Base-by-base conservation (phyloP, 2,113 vertebrate species). In the Tupaia chinensis region DNA sequence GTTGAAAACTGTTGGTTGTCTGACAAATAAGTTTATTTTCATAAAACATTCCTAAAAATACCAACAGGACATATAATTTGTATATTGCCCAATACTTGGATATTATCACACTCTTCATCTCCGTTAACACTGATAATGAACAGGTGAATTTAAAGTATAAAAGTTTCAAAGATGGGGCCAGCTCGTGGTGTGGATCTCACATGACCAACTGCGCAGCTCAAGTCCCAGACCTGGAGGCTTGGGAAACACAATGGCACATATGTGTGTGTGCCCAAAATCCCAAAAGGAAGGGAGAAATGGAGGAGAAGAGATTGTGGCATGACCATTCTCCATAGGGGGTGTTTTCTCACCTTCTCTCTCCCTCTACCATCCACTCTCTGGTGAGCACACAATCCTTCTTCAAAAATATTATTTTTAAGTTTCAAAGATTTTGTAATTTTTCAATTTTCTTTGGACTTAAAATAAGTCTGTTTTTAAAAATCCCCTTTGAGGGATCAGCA, bases 11-110 rank as follows among this genome's bases (percentile, higher is more conserved):
- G 6, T 16, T 87, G 5, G 66, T 82, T 93, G 15, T 77, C 27
- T 78, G 72, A 77, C 61, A 96, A 77, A 83, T 82, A 85, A 84
- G 65, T 77, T 78, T 70, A 63, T 88, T 94, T 91, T 91, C n/a
- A 65, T 27, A 84, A 16, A 88, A 74, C 44, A 44, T 44, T 44
- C 44, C 44, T 44, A 44, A 44, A 44, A 44, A 44, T 44, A 44
- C 44, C 22, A 74, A 17, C 19, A 85, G 29, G 11, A 32, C 34
- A 27, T 63, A 56, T 85, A 7, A n/a, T 68, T 80, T 90, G 90
- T 44, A 56, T 87, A 69, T 77, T 29, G 22, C 23, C 79, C 29
- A 53, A 19, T 89, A 80, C 16, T 79, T 89, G 53, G 9, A 74
- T 73, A 78, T 77, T 60, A 92, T 56, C 54, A 85, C 5, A 89